These are phyloP conservation scores for Lasius fuliginosus DNA, from an alignment of 2,888 invertebrate genomes.

Conservation along the genomic window DNA sequence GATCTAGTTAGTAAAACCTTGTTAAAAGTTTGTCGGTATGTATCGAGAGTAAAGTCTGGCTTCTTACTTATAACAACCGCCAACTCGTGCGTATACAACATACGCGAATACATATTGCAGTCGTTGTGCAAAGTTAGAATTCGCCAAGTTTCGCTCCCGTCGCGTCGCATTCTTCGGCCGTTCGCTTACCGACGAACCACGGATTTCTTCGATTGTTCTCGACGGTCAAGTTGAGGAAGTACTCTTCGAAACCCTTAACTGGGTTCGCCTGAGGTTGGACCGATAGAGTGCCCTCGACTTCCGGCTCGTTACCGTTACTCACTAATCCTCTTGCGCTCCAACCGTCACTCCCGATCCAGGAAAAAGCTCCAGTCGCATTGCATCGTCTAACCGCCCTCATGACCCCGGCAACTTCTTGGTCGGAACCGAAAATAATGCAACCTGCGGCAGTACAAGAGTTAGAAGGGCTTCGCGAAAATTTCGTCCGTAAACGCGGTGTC, in stretches of 20 bases:
- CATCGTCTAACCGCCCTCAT: slow-evolving; percentile 96
- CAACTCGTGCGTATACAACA: neutral
- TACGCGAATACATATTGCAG: neutral
- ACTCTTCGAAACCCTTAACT: slow-evolving; percentile 95
- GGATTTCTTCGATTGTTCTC: slow-evolving; percentile 96
- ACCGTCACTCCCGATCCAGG: slow-evolving; percentile 98
- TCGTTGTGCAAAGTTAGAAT: slow-evolving; percentile 14
- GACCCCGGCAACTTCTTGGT: slow-evolving; percentile 98
- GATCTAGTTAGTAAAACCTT: neutral
- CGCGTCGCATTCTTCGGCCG: neutral
- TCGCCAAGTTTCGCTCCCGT: slow-evolving; percentile 21
- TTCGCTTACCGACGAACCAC: slow-evolving; percentile 96
- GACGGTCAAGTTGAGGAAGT: slow-evolving; percentile 94
- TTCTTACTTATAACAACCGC: neutral
- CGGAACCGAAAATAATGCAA: slow-evolving; percentile 97
- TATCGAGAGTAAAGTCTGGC: slow-evolving; percentile 4
- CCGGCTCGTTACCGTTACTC: slow-evolving; percentile 93
- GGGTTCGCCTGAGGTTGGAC: slow-evolving; percentile 97
- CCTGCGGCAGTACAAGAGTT: slow-evolving; percentile 83
- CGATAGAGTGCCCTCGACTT: slow-evolving; percentile 97
- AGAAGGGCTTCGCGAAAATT: neutral
- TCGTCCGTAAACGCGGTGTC: neutral
- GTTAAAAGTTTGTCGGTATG: slow-evolving; percentile 3
- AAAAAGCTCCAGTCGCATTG: slow-evolving; percentile 96
- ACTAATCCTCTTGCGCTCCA: slow-evolving; percentile 97